Percentiles rank a stretch among this genome's conserved stretches.
phyloP scores from a whole-genome alignment of 1,140 invertebrate species.

The Drosophila pruinosa region DNA sequence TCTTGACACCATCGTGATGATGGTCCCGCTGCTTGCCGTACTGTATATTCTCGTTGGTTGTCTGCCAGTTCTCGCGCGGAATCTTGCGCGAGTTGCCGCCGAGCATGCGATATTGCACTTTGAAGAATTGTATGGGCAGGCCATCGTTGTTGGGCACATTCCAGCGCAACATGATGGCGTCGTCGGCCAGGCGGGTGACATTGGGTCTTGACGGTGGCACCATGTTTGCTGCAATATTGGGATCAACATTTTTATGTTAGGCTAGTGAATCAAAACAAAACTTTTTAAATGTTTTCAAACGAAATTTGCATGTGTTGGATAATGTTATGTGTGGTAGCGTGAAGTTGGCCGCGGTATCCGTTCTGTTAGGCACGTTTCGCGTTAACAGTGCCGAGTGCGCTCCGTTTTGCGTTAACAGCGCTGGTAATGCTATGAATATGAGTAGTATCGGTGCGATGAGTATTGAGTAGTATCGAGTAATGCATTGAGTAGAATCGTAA shows the following conservation, averaged over 20 bases:
- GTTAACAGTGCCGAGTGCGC: not conserved
- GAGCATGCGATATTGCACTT: slow-evolving; percentile 84
- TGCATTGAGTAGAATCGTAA: slow-evolving; percentile 37
- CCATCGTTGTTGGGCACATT: slow-evolving; percentile 91
- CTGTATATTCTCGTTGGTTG: slow-evolving; percentile 91
- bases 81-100: slow-evolving; percentile 61
- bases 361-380: not conserved
- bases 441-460: slow-evolving; percentile 19
- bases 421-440: slow-evolving; percentile 24
- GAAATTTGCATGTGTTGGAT: not conserved
- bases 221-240: slow-evolving; percentile 85
- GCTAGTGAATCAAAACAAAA: too few relatives aligned
- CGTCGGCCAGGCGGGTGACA: slow-evolving; percentile 92
- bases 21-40: slow-evolving; percentile 49
- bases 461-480: slow-evolving; percentile 34
- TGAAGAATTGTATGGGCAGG: slow-evolving; percentile 93
- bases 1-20: slow-evolving; percentile 84
- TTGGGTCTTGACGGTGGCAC: slow-evolving; percentile 93
- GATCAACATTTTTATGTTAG: not conserved
- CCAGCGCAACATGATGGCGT: slow-evolving; percentile 97
- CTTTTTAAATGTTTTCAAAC: not conserved
- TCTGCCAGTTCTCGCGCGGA: slow-evolving; percentile 88
- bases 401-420: not conserved
- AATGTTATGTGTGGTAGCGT: not conserved
- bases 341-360: not conserved